Base-by-base conservation (phyloP, 92 coral and sea anemone species). In the Ricordea florida region DNA sequence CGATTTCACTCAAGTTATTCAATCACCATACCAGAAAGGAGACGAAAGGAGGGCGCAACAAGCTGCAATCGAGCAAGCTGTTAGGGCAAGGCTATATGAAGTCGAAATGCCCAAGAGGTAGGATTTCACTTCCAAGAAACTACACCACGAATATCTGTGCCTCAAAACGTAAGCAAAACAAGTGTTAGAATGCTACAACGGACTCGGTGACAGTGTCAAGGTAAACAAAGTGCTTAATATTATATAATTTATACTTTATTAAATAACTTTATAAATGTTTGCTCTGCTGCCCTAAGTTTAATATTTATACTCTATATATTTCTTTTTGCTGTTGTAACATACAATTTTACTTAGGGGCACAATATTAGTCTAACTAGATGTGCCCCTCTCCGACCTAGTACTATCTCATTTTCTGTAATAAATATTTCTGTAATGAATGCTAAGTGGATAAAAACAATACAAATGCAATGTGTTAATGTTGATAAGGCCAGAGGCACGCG, bases 401-500 rank as follows among this genome's bases (percentile, higher is more conserved):
- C n/a, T n/a, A n/a, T n/a, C n/a, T n/a, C n/a, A n/a, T n/a, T n/a
- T n/a, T n/a, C n/a, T n/a, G n/a, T n/a, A n/a, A n/a, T n/a, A n/a
- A n/a, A n/a, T n/a, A n/a, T n/a, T n/a, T n/a, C n/a, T n/a, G n/a
- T n/a, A n/a, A n/a, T n/a, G n/a, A n/a, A n/a, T n/a, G n/a, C n/a
- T n/a, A n/a, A n/a, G n/a, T n/a, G n/a, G n/a, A n/a, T n/a, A n/a
- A n/a, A n/a, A n/a, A n/a, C n/a, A n/a, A n/a, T n/a, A n/a, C n/a
- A n/a, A n/a, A n/a, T n/a, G n/a, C n/a, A n/a, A n/a, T n/a, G n/a
- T n/a, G 36, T 77, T 73, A 82, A 82, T 82, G 88, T 82, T 83
- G 83, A 82, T 65, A 83, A 83, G 83, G 60, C 88, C 88, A 63
- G 82, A 82, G 82, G 88, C 87, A 81, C 73, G 87, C 82, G 82